Conservation (phyloP, 2,888 invertebrate species). For the Malthinus flaveolus region DNA sequence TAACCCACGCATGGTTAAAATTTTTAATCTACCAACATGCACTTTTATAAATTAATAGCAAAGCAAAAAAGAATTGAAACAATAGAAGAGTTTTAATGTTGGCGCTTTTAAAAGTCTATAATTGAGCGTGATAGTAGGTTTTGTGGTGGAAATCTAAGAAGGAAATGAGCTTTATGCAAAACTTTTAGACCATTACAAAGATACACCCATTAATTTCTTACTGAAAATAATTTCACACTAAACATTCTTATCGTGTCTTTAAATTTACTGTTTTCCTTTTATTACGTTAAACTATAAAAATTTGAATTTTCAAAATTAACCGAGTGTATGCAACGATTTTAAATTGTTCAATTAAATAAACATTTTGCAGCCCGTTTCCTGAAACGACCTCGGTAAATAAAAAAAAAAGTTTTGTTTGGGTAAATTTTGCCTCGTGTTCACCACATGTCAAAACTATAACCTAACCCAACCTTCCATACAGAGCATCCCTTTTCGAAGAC, state of each 20-base stretch:
- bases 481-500: too few species aligned
- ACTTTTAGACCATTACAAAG: not conserved
- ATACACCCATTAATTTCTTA: too few species aligned
- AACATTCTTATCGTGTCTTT: too few species aligned
- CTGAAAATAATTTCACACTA: too few species aligned
- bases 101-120: conserved; percentile 7
- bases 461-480: conserved; percentile 33
- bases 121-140: not conserved
- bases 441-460: conserved; percentile 33
- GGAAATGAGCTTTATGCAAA: conserved; percentile 10
- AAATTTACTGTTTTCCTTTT: too few species aligned
- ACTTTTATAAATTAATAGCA: not conserved
- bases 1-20: conserved; percentile 20
- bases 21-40: conserved; percentile 11
- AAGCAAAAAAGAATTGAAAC: conserved; percentile 10
- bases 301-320: too few species aligned
- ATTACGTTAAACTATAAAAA: too few species aligned
- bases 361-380: conserved; percentile 4
- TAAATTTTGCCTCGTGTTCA: conserved; percentile 26
- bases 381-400: not conserved
- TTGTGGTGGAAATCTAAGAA: not conserved
- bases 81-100: conserved; percentile 5
- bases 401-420: not conserved
- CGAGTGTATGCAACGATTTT: not conserved
- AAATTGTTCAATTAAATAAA: conserved; percentile 5